phyloP scores from a whole-genome alignment of 1,140 invertebrate species.

The Drosophila dunni region DNA sequence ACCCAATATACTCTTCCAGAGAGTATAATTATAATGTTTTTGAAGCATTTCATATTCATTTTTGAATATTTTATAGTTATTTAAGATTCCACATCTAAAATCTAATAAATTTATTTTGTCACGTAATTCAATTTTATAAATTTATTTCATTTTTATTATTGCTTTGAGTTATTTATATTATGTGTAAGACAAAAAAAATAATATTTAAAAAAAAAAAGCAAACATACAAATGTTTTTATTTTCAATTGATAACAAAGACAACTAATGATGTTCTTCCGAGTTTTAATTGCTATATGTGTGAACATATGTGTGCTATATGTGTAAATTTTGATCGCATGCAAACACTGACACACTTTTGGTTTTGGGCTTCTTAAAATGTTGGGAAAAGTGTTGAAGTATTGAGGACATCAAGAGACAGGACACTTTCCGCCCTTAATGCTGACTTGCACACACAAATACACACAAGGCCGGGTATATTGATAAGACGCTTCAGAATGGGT shows the following conservation, averaged over 20 bases:
- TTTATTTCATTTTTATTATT: too few species aligned
- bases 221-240: neutral
- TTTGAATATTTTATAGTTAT: too few species aligned
- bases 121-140: too few species aligned
- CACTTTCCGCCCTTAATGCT: conserved; percentile 35
- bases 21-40: too few species aligned
- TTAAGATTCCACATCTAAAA: too few species aligned
- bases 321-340: neutral
- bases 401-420: neutral
- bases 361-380: conserved; percentile 57
- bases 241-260: neutral
- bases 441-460: conserved; percentile 54
- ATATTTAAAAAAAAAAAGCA: too few species aligned
- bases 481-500: conserved; percentile 63
- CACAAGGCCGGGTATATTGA: conserved; percentile 25
- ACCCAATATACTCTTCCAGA: too few species aligned
- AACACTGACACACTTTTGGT: conserved; percentile 1
- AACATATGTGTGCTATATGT: neutral
- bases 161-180: too few species aligned
- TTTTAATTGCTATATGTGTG: neutral
- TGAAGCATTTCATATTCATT: too few species aligned
- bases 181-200: too few species aligned
- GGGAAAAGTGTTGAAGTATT: conserved; percentile 45
- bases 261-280: neutral
- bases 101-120: too few species aligned